Evolutionary conservation across 2,888 invertebrate species (phyloP).

Genomic region (Dromius quadrimaculatus): DNA sequence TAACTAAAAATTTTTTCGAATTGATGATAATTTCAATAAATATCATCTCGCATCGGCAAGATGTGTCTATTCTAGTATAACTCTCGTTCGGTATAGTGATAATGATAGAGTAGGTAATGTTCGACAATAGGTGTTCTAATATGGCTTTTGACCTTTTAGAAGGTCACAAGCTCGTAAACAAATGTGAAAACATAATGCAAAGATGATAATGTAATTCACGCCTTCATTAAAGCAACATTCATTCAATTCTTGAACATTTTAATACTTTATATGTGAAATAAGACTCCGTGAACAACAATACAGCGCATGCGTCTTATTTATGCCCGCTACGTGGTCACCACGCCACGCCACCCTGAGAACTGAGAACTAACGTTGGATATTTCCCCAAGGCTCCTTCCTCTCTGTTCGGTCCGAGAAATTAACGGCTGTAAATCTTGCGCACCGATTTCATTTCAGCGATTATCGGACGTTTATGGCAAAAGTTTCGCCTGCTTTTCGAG

Average conservation of each 20-base stretch:
- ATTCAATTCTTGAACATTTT: conserved; percentile 43
- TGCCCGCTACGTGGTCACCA: conserved; percentile 10
- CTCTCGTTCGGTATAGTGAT: no score
- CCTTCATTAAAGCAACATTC: conserved; percentile 42
- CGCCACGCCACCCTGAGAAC: background rate
- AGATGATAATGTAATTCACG: conserved; percentile 34
- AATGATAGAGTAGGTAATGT: conserved; percentile 38
- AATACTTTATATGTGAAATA: conserved; percentile 37
- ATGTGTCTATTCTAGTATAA: no score
- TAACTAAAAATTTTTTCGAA: no score
- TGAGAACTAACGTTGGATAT: background rate
- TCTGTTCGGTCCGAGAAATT: conserved; percentile 43
- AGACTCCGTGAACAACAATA: conserved; percentile 13
- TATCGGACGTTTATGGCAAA: conserved; percentile 50
- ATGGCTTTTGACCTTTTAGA: conserved; percentile 54
- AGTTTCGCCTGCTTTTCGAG: conserved; percentile 37
- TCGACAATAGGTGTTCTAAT: conserved; percentile 51
- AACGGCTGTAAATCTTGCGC: conserved; percentile 46
- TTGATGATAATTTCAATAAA: no score
- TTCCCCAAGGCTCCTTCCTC: background rate
- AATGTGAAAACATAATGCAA: conserved; percentile 20
- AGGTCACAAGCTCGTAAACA: conserved; percentile 22
- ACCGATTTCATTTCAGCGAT: conserved; percentile 51
- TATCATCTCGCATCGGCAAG: no score
- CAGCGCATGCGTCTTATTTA: conserved; percentile 31